Evolutionary conservation across 2,797 vertebrate species (phyloP).

Genomic region (Spatula clypeata): DNA sequence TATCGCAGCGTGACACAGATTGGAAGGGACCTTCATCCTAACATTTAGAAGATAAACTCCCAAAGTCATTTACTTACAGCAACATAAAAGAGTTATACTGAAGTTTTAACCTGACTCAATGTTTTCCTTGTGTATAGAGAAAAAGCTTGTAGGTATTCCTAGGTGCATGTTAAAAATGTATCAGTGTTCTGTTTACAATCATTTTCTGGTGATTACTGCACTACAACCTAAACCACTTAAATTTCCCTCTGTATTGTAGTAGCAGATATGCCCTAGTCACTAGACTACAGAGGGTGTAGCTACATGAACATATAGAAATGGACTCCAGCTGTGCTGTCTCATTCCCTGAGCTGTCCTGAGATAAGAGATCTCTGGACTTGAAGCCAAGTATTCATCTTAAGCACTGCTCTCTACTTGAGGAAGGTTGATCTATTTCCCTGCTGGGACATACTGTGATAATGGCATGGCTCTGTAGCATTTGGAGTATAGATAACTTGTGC

Average conservation of each 20-base stretch:
- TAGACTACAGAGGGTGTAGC: not conserved
- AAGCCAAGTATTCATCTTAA: slow-evolving; percentile 7
- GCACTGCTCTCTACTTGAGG: not conserved
- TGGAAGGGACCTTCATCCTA: not conserved
- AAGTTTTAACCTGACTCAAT: not conserved
- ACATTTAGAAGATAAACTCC: not conserved
- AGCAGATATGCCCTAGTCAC: not conserved
- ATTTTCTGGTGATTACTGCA: not conserved
- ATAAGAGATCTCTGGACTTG: not conserved
- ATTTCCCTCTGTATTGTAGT: not conserved
- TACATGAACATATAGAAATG: not conserved
- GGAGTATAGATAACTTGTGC: not conserved
- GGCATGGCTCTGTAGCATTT: not conserved
- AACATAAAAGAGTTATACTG: not conserved
- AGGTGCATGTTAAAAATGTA: not conserved
- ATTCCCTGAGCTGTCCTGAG: not conserved
- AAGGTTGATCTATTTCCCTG: slow-evolving; percentile 21
- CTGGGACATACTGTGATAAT: not conserved
- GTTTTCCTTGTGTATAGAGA: not conserved
- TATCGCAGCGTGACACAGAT: not conserved
- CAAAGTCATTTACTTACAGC: accelerated
- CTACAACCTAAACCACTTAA: not conserved
- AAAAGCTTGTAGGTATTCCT: not conserved
- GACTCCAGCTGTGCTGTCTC: slow-evolving; percentile 12
- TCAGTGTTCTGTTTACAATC: not conserved